These are phyloP conservation scores for Tiliqua scincoides DNA, from an alignment of 2,113 vertebrate species.

Conservation along the genomic window DNA sequence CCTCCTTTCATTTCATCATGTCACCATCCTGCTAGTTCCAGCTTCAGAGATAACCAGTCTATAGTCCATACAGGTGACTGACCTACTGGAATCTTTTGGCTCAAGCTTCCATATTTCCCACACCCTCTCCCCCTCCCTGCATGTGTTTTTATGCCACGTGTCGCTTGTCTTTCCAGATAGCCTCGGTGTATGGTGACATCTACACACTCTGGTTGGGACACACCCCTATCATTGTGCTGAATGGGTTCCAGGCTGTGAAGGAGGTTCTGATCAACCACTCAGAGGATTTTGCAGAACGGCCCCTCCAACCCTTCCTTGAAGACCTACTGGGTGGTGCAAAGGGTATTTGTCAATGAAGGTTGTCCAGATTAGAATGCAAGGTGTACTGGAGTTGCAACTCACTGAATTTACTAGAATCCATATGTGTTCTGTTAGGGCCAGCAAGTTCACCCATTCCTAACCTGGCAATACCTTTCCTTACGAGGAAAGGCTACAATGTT, in stretches of 20 bases:
- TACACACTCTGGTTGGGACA: conserved; percentile 55
- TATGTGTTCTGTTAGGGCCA: background rate
- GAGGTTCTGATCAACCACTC: conserved; percentile 50
- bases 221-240: conserved; percentile 47
- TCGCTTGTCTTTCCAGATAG: conserved; percentile 32
- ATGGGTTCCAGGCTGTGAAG: conserved; percentile 55
- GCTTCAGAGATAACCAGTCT: too few relatives aligned
- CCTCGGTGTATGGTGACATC: conserved; percentile 48
- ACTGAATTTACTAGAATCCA: background rate
- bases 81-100: background rate
- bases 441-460: background rate
- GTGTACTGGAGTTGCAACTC: background rate
- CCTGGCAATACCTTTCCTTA: background rate
- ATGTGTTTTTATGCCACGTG: background rate
- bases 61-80: background rate
- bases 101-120: background rate
- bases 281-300: conserved; percentile 56
- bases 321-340: background rate
- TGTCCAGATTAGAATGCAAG: background rate
- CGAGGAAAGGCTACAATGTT: too few relatives aligned
- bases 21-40: too few relatives aligned
- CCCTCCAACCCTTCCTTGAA: background rate
- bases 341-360: background rate
- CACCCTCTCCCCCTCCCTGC: too few relatives aligned
- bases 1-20: too few relatives aligned